Base-by-base conservation (phyloP, 2,888 invertebrate genomes). In the Hydroisotoma schaefferi region DNA sequence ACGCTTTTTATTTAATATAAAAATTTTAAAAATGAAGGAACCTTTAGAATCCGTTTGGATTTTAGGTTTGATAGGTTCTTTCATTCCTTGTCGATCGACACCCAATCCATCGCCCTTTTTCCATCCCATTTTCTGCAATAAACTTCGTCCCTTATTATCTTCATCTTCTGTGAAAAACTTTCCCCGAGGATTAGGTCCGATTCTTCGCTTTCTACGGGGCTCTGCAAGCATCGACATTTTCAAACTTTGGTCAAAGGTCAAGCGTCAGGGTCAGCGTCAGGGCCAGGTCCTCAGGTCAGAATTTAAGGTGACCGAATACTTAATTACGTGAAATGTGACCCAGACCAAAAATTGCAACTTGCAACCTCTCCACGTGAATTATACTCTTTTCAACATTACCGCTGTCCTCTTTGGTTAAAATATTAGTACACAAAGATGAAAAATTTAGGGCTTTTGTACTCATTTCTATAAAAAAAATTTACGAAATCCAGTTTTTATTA, bases 51-150 rank as follows among this genome's bases (percentile, higher is more conserved):
- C 61, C 22, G 63, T 68, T 43, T 69, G 63, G 10, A 69, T 59
- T 61, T 69, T 71, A 1, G 69, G 69, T 26, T 55, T 56, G 26
- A 71, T 60, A 1, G 71, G 68, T 23, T 60, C 63, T 22, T 38
- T 63, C 40, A 69, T 69, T 48, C 71, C 71, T 60, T 69, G 67
- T 28, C 56, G 49, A 15, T 57, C 44, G 2, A 53, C 27, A 12
- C 71, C 71, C 18, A 71, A 55, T 10, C 71, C 71, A 22, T 69
- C 61, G 10, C 71, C 71, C n/a, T 47, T 49, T 33, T 65, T 61
- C 71, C 71, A 71, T 0, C 71, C 71, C 59, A 71, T 59, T 53
- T 67, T 71, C 46, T 61, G 44, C 23, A 71, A 40, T 59, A 71
- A 54, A 10, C 49, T 51, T 10, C 69, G 47, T 1, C 71, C 71